phyloP scores from a whole-genome alignment of 2,113 vertebrate species.

The Excalfactoria chinensis region DNA sequence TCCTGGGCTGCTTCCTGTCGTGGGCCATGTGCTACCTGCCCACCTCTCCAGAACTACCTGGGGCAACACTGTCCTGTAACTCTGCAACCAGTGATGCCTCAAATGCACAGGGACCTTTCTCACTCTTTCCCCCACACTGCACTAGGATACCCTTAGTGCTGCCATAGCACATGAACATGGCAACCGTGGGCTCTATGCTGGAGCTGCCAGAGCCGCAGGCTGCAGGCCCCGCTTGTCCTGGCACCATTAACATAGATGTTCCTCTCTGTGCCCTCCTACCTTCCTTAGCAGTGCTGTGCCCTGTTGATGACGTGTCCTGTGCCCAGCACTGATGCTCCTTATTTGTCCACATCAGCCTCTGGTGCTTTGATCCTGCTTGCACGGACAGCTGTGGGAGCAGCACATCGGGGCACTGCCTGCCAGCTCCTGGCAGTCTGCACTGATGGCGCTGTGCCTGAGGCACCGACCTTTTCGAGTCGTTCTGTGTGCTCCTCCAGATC shows the following conservation, averaged over 20 bases:
- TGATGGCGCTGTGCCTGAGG: too few species aligned
- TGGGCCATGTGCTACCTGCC: background rate
- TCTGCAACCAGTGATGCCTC: background rate
- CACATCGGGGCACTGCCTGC: accelerated
- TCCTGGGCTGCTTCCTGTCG: too few species aligned
- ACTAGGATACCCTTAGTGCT: background rate
- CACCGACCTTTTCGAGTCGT: background rate
- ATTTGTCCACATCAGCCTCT: slow-evolving; percentile 55
- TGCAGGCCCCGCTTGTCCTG: too few species aligned
- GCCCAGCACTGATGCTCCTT: too few species aligned
- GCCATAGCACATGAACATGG: too few species aligned
- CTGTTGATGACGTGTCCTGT: too few species aligned
- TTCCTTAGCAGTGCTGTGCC: too few species aligned
- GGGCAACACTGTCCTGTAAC: background rate
- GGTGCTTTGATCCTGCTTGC: slow-evolving; percentile 46
- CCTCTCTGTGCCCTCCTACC: too few species aligned
- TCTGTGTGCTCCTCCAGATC: accelerated
- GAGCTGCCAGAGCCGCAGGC: too few species aligned
- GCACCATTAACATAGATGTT: too few species aligned
- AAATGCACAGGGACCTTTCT: background rate
- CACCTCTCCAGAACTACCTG: too few species aligned
- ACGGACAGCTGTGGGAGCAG: slow-evolving; percentile 51
- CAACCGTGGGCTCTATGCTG: too few species aligned
- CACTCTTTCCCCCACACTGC: background rate
- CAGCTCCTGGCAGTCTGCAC: background rate